Evolutionary conservation across 2,888 invertebrate genomes (phyloP), one percentile per base, ranked within the genome.

Genomic region (Perdita meconis): DNA sequence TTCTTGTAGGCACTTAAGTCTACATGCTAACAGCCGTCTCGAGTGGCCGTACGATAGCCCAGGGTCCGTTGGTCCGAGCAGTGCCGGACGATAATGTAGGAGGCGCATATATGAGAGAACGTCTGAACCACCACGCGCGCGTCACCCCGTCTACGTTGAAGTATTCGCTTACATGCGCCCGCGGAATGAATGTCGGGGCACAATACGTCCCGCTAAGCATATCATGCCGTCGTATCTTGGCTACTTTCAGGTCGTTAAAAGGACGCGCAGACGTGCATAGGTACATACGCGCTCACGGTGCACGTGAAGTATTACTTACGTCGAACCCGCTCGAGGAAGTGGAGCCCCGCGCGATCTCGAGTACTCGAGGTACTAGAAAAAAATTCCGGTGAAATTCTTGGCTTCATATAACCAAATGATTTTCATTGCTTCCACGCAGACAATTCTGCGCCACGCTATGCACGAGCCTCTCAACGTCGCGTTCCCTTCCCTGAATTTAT

Each of bases 1-100:
- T 86, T 82, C 87, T 85, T 81, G 87, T 82, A 88, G 87, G 87
- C 81, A 88, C 84, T 88, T 84, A 83, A 86, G 88, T 89, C 89
- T 86, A 88, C 87, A 88, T 77, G 81, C 86, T 86, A 87, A 89
- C 87, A 85, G 87, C 86, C 85, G 88, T 90, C 90, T 88, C 89
- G 84, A 90, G 89, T 89, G 88, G 86, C 79, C 67, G 85, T 80
- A 78, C 82, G 86, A 86, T 85, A 84, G 83, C 81, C 83, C 81
- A 80, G 80, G 78, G 81, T 81, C 80, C 67, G 80, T 77, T 70
- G 70, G 78, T 63, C 70, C 72, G 68, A 63, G 61, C 74, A 26
- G 34, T 59, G 47, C 51, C 34, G 51, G 56, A 56, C 64, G 64
- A 59, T 68, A 67, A 69, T 74, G 72, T 70, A 50, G 51, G 47